Evolutionary conservation across 2,888 invertebrate genomes (phyloP), one percentile per base, ranked within the genome.

Genomic region (Microctonus hyperodae): DNA sequence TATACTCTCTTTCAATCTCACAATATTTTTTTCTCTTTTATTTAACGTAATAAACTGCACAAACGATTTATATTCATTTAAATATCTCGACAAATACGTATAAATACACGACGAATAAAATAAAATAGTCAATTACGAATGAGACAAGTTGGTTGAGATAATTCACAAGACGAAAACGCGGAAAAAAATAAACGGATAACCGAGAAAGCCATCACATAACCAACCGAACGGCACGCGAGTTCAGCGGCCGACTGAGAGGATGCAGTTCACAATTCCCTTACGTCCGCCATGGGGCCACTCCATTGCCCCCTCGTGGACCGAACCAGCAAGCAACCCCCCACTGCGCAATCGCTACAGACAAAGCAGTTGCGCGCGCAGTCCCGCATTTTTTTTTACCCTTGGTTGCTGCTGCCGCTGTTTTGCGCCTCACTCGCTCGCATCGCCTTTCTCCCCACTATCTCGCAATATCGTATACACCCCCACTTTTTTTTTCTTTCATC

Each of bases 161-260:
- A 59, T 67, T 53, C 37, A 28, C 50, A 56, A 57, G 58, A 44
- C 7, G 62, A 37, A 53, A 28, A 35, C 65, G 56, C 60, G 44
- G 37, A 48, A 58, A 40, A 64, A 67, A 69, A 59, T 63, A 55
- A 67, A 66, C 16, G 44, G 44, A 44, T n/a, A 44, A 16, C 16
- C n/a, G n/a, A n/a, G n/a, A n/a, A 44, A n/a, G 44, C 1, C 7
- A 67, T 65, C 50, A 63, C 61, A 64, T 66, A 70, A 37, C 64
- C 70, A 66, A 77, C 72, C 73, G 74, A 72, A 78, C 79, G 74
- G 78, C 81, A 76, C 82, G 82, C 83, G 83, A 80, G 83, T 83
- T 83, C 83, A 83, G 82, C 83, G 83, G 82, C 83, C 83, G 83
- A 73, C 73, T 73, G 73, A 73, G 74, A 83, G 82, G 82, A 83